phyloP scores from a whole-genome alignment of 2,888 invertebrate species.

The Hydrotaea diabolus region DNA sequence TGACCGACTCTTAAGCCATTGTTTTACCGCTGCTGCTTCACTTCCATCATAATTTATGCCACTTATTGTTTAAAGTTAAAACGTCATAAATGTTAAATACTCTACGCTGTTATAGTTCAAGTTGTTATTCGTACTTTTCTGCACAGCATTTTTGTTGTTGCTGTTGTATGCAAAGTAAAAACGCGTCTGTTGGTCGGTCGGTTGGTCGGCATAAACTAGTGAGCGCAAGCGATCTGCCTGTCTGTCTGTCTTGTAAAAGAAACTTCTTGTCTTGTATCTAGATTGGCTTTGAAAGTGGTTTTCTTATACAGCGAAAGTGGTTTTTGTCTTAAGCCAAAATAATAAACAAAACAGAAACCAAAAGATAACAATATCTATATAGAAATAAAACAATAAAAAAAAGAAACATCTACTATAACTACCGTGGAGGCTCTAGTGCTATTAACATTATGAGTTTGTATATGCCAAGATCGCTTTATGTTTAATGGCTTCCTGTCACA shows the following conservation, averaged over 20 bases:
- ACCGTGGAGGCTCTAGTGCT: conserved; percentile 32
- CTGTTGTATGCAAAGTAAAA: conserved; percentile 57
- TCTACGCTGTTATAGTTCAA: not conserved
- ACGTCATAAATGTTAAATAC: conserved; percentile 44
- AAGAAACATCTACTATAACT: not conserved
- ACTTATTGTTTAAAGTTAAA: conserved; percentile 38
- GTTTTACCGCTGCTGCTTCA: conserved; percentile 38
- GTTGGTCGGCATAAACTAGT: not conserved
- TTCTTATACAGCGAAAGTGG: conserved; percentile 60
- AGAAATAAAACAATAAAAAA: conserved; percentile 48
- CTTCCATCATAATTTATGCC: conserved; percentile 56
- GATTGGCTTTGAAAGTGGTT: conserved; percentile 66
- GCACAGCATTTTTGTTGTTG: conserved; percentile 9
- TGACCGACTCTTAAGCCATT: not conserved
- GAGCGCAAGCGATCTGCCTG: not conserved
- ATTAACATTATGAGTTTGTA: conserved; percentile 20
- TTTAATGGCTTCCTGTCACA: conserved; percentile 63
- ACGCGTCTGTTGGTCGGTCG: not conserved
- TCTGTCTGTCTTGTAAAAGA: conserved; percentile 29
- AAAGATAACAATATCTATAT: conserved; percentile 22
- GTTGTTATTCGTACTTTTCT: conserved; percentile 6
- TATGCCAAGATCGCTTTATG: not conserved
- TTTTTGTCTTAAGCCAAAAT: conserved; percentile 53
- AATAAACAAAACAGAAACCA: conserved; percentile 21
- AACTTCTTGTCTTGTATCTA: conserved; percentile 59